These are phyloP conservation scores for Trichonephila clavata DNA, from an alignment of 1,140 invertebrate genomes.

Conservation along the genomic window DNA sequence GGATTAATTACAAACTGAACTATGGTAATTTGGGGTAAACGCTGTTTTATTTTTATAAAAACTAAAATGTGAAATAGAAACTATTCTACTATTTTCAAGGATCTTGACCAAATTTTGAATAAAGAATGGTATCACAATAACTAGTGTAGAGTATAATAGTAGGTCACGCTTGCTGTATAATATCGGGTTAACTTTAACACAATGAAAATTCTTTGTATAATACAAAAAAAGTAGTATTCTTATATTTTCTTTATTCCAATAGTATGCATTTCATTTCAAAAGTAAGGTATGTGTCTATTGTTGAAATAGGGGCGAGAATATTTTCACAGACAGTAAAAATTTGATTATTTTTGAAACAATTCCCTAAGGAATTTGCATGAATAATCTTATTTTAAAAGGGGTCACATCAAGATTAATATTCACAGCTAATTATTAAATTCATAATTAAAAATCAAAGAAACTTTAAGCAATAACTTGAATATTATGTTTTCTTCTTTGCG, in stretches of 20 bases:
- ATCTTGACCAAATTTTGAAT: neutral
- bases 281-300: neutral
- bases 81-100: neutral
- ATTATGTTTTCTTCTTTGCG: too few species aligned
- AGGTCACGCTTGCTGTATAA: neutral
- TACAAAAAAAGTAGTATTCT: neutral
- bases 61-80: too few species aligned
- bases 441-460: too few species aligned
- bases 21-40: too few species aligned
- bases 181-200: neutral
- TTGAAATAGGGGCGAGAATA: neutral
- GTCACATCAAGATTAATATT: neutral
- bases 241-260: neutral
- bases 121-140: neutral
- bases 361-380: neutral
- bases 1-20: too few species aligned
- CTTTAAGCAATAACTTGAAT: too few species aligned
- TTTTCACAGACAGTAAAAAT: neutral
- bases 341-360: neutral
- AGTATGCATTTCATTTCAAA: neutral
- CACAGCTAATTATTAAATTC: too few species aligned
- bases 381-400: neutral
- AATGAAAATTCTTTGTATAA: conserved; percentile 1
- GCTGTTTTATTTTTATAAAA: too few species aligned
- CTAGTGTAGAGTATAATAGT: neutral